Conservation (phyloP, 1,140 invertebrate species). For the Cryptotermes secundus region DNA sequence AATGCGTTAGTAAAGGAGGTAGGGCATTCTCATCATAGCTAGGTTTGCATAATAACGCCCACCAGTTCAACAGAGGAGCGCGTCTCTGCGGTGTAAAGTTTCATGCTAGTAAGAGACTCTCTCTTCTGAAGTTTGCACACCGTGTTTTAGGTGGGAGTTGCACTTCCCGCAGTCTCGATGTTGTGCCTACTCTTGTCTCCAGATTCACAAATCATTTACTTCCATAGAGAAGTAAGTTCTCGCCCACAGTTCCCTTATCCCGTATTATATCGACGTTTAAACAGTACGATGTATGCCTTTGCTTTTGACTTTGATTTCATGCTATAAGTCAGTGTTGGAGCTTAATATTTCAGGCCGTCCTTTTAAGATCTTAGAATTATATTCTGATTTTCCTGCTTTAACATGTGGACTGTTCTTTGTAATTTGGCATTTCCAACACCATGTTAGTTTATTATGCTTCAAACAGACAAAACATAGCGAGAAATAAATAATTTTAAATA, state of each 20-base stretch:
- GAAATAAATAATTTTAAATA: too few species aligned
- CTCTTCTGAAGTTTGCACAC: neutral
- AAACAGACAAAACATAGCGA: too few species aligned
- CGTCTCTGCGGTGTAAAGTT: neutral
- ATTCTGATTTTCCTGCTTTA: too few species aligned
- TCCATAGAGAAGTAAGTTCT: neutral
- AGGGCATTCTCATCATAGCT: neutral
- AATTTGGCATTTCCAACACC: too few species aligned
- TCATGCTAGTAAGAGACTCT: neutral
- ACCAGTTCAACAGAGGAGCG: neutral
- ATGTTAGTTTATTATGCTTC: too few species aligned
- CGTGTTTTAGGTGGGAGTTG: neutral
- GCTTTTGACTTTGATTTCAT: too few species aligned
- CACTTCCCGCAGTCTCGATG: neutral
- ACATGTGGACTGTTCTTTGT: too few species aligned
- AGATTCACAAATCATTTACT: neutral
- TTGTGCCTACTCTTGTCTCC: neutral
- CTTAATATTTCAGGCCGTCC: too few species aligned
- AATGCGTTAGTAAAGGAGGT: neutral
- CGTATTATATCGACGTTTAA: too few species aligned
- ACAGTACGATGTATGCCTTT: too few species aligned
- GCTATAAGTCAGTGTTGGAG: too few species aligned
- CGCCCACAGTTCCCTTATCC: neutral
- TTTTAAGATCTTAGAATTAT: too few species aligned
- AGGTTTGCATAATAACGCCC: neutral